Evolutionary conservation across 1,140 invertebrate genomes (phyloP).

Genomic region (Magallana gigas): DNA sequence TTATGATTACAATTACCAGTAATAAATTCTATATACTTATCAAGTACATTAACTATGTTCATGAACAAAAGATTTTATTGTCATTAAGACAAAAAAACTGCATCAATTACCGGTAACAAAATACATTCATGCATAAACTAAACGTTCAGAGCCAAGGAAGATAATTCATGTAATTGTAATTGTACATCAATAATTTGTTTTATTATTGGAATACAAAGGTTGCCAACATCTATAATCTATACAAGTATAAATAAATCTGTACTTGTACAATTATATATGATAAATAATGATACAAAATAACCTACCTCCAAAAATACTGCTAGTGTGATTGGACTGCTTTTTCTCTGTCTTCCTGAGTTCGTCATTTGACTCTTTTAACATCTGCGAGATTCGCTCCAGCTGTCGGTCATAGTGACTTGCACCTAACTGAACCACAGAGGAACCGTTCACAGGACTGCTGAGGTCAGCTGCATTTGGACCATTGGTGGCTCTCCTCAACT

Average conservation of each 20-base stretch:
- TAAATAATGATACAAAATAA: background rate
- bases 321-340: slow-evolving; percentile 37
- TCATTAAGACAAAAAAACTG: too few species aligned
- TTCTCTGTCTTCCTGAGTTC: slow-evolving; percentile 51
- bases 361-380: slow-evolving; percentile 62
- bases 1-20: background rate
- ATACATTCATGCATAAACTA: too few species aligned
- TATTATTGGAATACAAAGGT: too few species aligned
- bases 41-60: too few species aligned
- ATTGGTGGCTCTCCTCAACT: slow-evolving; percentile 48
- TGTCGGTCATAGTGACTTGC: slow-evolving; percentile 64
- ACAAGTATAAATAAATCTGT: too few species aligned
- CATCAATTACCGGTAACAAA: too few species aligned
- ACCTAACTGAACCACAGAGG: background rate
- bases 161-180: too few species aligned
- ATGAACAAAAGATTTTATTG: too few species aligned
- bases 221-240: background rate
- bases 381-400: slow-evolving; percentile 65
- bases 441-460: background rate
- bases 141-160: too few species aligned
- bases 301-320: slow-evolving; percentile 71
- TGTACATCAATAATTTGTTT: too few species aligned
- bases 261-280: too few species aligned
- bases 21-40: too few species aligned
- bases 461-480: background rate